Conservation (phyloP, 2,113 vertebrate species). For the Caloenas nicobarica region DNA sequence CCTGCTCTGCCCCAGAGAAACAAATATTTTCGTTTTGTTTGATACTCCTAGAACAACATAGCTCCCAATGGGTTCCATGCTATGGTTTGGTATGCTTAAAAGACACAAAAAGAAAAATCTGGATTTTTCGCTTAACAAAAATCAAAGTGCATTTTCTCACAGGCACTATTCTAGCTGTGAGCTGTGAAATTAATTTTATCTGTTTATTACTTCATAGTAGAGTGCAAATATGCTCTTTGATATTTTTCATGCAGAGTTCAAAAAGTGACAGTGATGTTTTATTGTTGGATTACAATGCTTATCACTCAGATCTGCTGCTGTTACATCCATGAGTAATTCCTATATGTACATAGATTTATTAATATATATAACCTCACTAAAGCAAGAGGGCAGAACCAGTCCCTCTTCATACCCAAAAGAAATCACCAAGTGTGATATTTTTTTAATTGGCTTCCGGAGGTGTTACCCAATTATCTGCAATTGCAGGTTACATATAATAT, state of each 20-base stretch:
- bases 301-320: background rate
- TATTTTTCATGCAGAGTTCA: constrained; percentile 22
- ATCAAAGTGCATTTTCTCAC: background rate
- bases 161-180: background rate
- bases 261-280: background rate
- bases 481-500: background rate
- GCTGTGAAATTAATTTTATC: background rate
- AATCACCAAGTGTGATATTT: background rate
- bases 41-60: background rate
- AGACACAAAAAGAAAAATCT: background rate
- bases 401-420: background rate
- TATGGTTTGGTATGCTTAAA: background rate
- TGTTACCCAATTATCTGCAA: background rate
- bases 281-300: background rate
- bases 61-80: background rate
- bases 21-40: background rate
- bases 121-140: background rate
- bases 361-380: background rate
- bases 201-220: background rate
- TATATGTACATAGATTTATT: background rate
- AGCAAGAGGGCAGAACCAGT: background rate
- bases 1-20: background rate
- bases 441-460: background rate
- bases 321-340: background rate
- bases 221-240: background rate